Evolutionary conservation across 2,888 invertebrate genomes (phyloP).

Genomic region (Tachina grossa): DNA sequence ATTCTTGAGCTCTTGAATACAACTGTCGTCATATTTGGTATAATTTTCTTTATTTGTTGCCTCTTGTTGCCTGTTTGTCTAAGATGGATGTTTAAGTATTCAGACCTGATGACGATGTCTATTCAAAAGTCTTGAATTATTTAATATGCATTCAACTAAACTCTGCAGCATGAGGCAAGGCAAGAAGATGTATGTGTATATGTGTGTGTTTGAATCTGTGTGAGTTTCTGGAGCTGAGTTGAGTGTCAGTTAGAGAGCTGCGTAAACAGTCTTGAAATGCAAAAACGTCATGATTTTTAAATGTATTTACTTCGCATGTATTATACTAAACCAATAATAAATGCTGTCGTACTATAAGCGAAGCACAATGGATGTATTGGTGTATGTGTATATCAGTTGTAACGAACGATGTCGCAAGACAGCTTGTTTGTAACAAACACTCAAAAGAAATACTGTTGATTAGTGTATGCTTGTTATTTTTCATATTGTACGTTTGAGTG

Average conservation of each 20-base stretch:
- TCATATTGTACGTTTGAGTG: no score
- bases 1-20: slow-evolving; percentile 53
- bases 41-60: slow-evolving; percentile 38
- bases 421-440: no score
- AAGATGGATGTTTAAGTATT: slow-evolving; percentile 57
- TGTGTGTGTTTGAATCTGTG: neutral
- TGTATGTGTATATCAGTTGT: no score
- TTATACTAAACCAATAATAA: no score
- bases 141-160: slow-evolving; percentile 56
- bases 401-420: no score
- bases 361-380: no score
- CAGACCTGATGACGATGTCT: slow-evolving; percentile 49
- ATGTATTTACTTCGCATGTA: no score
- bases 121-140: slow-evolving; percentile 64
- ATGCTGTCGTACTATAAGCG: no score
- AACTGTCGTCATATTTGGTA: slow-evolving; percentile 49
- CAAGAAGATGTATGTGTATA: neutral
- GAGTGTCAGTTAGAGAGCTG: neutral
- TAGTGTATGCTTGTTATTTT: no score
- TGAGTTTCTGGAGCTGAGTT: neutral
- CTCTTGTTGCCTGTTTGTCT: slow-evolving; percentile 39
- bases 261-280: no score
- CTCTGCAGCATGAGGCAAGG: slow-evolving; percentile 14
- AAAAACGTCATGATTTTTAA: no score
- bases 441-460: no score